phyloP scores from a whole-genome alignment of 2,113 vertebrate species.

The Puma concolor region DNA sequence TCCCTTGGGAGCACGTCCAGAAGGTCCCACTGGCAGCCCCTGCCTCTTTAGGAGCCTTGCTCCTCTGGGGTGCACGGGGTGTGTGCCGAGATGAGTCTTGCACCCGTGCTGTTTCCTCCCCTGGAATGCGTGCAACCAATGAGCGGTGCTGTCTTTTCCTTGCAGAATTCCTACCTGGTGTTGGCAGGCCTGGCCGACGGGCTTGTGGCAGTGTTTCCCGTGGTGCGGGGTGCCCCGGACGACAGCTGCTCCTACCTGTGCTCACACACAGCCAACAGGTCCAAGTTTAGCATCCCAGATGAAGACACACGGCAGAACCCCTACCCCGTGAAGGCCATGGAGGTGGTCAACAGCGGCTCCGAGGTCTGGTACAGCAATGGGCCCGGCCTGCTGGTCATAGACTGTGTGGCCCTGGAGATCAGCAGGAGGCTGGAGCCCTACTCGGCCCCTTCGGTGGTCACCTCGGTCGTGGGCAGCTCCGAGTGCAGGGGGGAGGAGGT shows the following conservation, averaged over 20 bases:
- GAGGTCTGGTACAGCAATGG: constrained; percentile 98
- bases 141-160: not conserved
- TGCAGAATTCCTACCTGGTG: constrained; percentile 89
- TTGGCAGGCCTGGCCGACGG: constrained; percentile 95
- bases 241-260: constrained; percentile 94
- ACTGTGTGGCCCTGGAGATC: constrained; percentile 88
- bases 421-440: constrained; percentile 92
- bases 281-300: constrained; percentile 90
- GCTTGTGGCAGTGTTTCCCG: constrained; percentile 89
- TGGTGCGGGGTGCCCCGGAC: constrained; percentile 88
- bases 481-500: constrained; percentile 93
- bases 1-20: not conserved
- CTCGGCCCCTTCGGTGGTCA: constrained; percentile 85
- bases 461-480: constrained; percentile 87
- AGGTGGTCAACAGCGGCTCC: constrained; percentile 87
- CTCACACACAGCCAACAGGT: constrained; percentile 94
- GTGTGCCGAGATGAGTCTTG: accelerated
- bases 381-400: constrained; percentile 92
- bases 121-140: accelerated
- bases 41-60: not conserved
- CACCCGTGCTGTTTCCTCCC: not conserved
- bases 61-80: accelerated
- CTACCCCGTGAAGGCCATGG: constrained; percentile 92
- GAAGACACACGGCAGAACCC: constrained; percentile 93
- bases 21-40: not conserved